These are phyloP conservation scores for Himalopsyche japonica DNA, from an alignment of 2,888 invertebrate genomes.

Conservation along the genomic window DNA sequence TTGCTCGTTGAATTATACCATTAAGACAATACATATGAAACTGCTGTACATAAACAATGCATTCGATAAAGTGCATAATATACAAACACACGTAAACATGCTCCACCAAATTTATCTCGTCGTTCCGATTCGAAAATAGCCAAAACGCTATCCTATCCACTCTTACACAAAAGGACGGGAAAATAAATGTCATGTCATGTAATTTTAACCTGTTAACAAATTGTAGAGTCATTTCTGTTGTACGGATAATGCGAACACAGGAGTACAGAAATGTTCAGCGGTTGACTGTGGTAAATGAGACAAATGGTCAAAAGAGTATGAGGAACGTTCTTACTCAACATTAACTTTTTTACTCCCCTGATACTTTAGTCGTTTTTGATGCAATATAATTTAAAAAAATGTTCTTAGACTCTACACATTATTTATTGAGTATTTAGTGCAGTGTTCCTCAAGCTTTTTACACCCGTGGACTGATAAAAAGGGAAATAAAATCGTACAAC, in stretches of 20 bases:
- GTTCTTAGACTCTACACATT: no score
- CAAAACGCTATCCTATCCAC: background rate
- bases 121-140: background rate
- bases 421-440: no score
- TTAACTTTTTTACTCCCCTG: background rate
- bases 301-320: slow-evolving; percentile 25
- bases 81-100: background rate
- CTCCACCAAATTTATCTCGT: background rate
- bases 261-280: slow-evolving; percentile 42
- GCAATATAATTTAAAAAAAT: no score
- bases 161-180: background rate
- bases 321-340: background rate
- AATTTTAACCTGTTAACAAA: slow-evolving; percentile 56
- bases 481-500: no score
- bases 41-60: background rate
- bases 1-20: background rate
- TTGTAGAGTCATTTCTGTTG: slow-evolving; percentile 50
- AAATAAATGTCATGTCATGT: slow-evolving; percentile 44
- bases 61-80: background rate
- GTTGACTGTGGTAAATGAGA: slow-evolving; percentile 51
- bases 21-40: background rate
- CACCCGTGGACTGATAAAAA: no score
- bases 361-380: background rate
- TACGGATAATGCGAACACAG: slow-evolving; percentile 42
- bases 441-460: no score